These are phyloP conservation scores for Toxotes jaculatrix DNA, from an alignment of 2,113 vertebrate species.

Conservation along the genomic window DNA sequence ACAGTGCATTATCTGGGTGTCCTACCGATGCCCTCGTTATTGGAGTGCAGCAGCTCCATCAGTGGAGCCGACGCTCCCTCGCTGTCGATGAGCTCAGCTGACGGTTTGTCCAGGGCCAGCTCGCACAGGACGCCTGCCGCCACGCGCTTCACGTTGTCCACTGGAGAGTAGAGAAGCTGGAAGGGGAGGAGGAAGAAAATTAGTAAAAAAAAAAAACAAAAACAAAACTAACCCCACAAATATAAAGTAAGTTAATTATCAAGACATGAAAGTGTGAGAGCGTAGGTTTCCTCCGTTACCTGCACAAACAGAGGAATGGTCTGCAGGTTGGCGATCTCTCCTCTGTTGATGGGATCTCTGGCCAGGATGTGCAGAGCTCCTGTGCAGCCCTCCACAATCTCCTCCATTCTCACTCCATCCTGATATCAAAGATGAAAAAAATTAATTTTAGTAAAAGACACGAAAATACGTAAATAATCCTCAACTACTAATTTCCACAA, in stretches of 20 bases:
- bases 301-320: constrained; percentile 97
- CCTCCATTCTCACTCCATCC: constrained; percentile 98
- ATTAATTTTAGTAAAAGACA: neutral
- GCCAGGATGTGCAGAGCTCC: constrained; percentile 97
- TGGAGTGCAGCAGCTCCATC: constrained; percentile 96
- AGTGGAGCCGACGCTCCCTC: constrained; percentile 95
- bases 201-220: neutral
- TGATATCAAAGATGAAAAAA: constrained; percentile 62
- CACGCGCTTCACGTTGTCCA: constrained; percentile 98
- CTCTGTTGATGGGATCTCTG: constrained; percentile 90
- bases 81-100: constrained; percentile 90
- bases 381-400: constrained; percentile 96
- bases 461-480: neutral
- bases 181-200: neutral
- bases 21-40: constrained; percentile 97
- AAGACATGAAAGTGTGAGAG: neutral
- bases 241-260: neutral
- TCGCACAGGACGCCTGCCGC: constrained; percentile 95
- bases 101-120: constrained; percentile 94
- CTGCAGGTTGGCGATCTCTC: constrained; percentile 90
- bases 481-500: neutral
- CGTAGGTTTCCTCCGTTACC: constrained; percentile 76
- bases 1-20: constrained; percentile 6
- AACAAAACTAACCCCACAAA: neutral
- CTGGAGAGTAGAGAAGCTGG: constrained; percentile 95